A percentile compares a stretch with the other conserved stretches of the same genome.
These are phyloP conservation scores for Zootoca vivipara DNA, from an alignment of 2,113 vertebrate species.

Conservation along the genomic window DNA sequence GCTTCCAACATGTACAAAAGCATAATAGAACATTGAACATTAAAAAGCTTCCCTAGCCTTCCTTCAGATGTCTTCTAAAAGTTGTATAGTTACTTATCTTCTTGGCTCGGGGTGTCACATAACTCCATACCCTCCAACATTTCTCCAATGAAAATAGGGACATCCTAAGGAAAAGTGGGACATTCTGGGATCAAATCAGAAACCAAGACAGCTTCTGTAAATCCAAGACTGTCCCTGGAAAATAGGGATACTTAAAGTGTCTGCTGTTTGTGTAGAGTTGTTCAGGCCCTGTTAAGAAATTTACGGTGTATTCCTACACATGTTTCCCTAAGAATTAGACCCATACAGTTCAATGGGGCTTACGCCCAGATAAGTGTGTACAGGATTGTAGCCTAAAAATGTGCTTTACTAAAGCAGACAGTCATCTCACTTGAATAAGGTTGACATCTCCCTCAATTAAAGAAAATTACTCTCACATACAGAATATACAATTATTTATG, in stretches of 20 bases:
- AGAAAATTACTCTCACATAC: constrained; percentile 15
- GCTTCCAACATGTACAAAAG: neutral
- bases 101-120: no score
- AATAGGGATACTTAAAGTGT: no score
- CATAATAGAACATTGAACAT: neutral
- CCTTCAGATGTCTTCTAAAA: no score
- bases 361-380: neutral
- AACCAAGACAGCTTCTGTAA: no score
- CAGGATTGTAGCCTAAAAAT: neutral
- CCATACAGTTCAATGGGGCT: neutral
- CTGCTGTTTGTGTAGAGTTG: neutral
- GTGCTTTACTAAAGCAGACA: neutral
- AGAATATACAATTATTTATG: constrained; percentile 19
- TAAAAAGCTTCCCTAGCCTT: no score
- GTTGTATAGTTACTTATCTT: no score
- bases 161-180: no score
- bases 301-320: neutral
- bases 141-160: no score
- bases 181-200: no score
- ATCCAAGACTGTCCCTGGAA: no score
- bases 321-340: neutral
- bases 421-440: neutral
- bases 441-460: constrained; percentile 11
- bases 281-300: neutral
- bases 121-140: no score